Evolutionary conservation across 1,140 invertebrate genomes (phyloP).

Genomic region (Drosophila insularis): DNA sequence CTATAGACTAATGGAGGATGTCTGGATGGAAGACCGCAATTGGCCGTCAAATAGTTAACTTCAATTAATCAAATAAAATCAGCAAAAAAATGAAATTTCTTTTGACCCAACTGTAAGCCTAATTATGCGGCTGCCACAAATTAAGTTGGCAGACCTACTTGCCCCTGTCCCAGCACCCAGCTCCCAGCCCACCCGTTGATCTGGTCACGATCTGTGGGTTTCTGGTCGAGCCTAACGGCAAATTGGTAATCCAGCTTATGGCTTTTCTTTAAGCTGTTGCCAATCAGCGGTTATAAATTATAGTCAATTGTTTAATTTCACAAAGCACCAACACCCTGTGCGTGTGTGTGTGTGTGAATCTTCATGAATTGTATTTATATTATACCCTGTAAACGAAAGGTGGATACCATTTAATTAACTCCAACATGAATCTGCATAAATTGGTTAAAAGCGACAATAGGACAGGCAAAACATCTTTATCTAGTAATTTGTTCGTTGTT

Average conservation of each 20-base stretch:
- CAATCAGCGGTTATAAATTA: constrained; percentile 72
- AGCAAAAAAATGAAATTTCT: constrained; percentile 16
- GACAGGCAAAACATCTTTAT: not conserved
- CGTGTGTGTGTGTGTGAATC: constrained; percentile 2
- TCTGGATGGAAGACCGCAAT: constrained; percentile 67
- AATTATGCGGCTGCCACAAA: constrained; percentile 63
- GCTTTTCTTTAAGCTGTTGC: constrained; percentile 41
- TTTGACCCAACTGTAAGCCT: constrained; percentile 41
- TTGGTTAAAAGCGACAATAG: no score
- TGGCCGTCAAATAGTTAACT: constrained; percentile 34
- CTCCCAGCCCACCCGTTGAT: constrained; percentile 32
- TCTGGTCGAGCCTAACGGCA: constrained; percentile 39
- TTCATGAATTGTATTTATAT: not conserved
- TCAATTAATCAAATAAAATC: constrained; percentile 17
- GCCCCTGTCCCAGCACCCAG: not conserved
- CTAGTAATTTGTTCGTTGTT: no score
- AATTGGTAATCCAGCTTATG: constrained; percentile 15
- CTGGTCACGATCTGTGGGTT: constrained; percentile 44
- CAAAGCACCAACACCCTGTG: constrained; percentile 47
- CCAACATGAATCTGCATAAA: not conserved
- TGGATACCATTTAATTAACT: not conserved
- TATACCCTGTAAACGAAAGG: not conserved
- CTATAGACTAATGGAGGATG: constrained; percentile 61
- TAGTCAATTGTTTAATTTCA: constrained; percentile 76
- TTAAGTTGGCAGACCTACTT: constrained; percentile 44